These are phyloP conservation scores for Notothenia coriiceps DNA, from an alignment of 2,113 vertebrate species.

Conservation along the genomic window DNA sequence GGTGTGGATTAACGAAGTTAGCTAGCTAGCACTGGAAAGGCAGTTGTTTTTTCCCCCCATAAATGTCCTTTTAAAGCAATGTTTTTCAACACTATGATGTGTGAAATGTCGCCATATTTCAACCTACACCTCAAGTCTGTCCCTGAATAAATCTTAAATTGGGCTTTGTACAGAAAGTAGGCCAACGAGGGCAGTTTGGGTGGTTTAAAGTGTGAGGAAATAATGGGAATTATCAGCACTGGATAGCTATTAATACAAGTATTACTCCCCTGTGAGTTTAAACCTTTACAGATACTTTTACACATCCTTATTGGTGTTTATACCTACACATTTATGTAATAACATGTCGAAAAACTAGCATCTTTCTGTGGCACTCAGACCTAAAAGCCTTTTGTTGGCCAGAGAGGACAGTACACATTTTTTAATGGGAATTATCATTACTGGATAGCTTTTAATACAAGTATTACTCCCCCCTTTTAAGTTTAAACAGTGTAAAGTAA, in stretches of 20 bases:
- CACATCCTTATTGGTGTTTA: neutral
- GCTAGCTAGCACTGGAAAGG: conserved; percentile 1
- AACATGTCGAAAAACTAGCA: neutral
- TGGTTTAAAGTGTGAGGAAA: neutral
- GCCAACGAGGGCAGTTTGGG: conserved; percentile 34
- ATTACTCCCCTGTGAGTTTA: neutral
- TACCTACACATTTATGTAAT: neutral
- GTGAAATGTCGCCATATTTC: neutral
- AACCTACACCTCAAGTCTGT: neutral
- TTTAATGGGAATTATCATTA: no score
- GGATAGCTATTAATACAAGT: neutral
- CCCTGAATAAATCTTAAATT: neutral
- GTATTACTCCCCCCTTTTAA: no score
- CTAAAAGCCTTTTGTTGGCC: no score
- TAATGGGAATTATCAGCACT: neutral
- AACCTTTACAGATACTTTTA: neutral
- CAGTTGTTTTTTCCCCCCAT: no score
- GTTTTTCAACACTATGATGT: fast-evolving
- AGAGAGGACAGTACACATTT: no score
- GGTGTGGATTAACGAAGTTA: conserved; percentile 46
- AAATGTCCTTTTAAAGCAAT: neutral
- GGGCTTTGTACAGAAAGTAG: conserved; percentile 46
- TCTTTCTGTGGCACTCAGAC: neutral
- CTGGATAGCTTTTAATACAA: no score
- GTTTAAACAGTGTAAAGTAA: no score